phyloP scores from a whole-genome alignment of 2,797 vertebrate genomes.

The Chelonia mydas region DNA sequence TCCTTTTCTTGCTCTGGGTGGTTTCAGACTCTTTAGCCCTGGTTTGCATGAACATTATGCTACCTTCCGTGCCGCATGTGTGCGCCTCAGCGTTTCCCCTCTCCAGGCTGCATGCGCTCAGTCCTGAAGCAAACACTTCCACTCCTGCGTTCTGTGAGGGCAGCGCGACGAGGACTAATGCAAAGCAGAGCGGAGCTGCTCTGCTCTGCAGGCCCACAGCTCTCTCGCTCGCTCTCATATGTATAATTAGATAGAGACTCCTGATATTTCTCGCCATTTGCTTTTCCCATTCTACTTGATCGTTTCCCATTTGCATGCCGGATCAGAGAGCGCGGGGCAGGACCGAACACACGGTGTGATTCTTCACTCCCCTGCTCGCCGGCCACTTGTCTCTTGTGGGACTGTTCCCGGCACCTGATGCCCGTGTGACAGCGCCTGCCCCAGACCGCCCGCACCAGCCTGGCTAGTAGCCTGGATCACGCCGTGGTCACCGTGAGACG shows the following conservation, averaged over 20 bases:
- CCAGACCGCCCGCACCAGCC: too few species aligned
- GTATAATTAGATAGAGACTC: neutral
- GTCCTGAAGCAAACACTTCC: constrained; percentile 16
- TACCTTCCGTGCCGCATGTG: neutral
- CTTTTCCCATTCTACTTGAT: neutral
- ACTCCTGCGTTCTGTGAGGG: constrained; percentile 40
- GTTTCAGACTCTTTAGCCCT: fast-evolving
- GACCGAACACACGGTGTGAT: too few species aligned
- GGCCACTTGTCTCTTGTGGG: too few species aligned
- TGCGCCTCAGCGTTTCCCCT: neutral
- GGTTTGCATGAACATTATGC: neutral
- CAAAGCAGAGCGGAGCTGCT: constrained; percentile 28
- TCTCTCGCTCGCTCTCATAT: neutral
- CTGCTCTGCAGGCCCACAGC: neutral
- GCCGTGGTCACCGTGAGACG: too few species aligned
- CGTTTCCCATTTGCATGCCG: neutral
- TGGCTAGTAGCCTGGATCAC: too few species aligned
- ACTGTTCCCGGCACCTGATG: too few species aligned
- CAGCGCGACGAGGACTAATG: constrained; percentile 28
- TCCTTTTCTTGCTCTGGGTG: neutral
- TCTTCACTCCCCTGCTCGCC: too few species aligned
- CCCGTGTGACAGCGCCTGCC: too few species aligned
- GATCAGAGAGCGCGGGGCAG: neutral
- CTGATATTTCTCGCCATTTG: neutral
- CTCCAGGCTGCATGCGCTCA: neutral